Evolutionary conservation across 2,113 vertebrate genomes (phyloP).

Genomic region (Fregata magnificens): DNA sequence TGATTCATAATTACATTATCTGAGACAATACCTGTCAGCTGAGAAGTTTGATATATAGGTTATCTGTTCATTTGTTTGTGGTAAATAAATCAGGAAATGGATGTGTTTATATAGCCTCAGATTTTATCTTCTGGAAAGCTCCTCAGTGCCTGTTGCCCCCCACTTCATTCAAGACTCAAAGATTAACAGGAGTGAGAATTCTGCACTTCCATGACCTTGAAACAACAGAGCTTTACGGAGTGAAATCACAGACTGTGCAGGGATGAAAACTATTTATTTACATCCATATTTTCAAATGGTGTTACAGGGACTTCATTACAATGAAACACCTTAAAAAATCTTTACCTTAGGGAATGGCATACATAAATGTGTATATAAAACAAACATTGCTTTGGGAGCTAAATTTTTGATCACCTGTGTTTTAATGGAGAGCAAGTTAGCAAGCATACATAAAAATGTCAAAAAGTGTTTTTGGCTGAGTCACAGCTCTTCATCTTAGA

Average conservation of each 20-base stretch:
- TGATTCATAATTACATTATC: neutral
- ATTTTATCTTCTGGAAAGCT: neutral
- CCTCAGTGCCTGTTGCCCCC: neutral
- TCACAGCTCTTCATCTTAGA: neutral
- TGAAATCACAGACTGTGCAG: neutral
- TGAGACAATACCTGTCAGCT: neutral
- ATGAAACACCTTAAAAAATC: neutral
- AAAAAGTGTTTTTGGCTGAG: neutral
- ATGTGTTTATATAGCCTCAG: neutral
- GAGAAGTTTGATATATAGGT: neutral
- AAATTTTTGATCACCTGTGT: neutral
- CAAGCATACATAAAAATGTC: neutral
- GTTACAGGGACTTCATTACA: conserved; percentile 17
- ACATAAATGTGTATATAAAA: neutral
- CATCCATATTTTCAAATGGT: neutral
- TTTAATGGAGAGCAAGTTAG: neutral
- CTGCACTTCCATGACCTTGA: conserved; percentile 12
- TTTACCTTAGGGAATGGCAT: neutral
- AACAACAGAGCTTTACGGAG: neutral
- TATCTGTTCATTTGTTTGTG: neutral
- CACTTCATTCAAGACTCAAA: neutral
- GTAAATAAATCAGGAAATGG: neutral
- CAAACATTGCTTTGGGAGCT: neutral
- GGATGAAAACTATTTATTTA: neutral
- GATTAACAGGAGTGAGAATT: neutral